A percentile compares a stretch with the other conserved stretches of the same genome.
Evolutionary conservation across 1,140 invertebrate species (phyloP).

Genomic region (Harpegnathos saltator): DNA sequence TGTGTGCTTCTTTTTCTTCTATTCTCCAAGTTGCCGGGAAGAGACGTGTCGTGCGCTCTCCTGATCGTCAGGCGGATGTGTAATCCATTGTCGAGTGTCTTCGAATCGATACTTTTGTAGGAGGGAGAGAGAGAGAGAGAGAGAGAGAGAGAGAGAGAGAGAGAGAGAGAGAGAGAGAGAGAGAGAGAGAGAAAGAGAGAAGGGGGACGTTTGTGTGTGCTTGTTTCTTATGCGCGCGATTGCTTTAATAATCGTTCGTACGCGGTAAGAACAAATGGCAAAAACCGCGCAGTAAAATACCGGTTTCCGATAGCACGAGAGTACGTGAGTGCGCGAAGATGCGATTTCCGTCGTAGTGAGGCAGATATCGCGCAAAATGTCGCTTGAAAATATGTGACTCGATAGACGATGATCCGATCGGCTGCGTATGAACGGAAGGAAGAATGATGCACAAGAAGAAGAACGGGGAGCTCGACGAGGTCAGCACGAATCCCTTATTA

Average conservation of each 20-base stretch:
- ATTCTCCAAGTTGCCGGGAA: too few species aligned
- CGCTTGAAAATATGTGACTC: background rate
- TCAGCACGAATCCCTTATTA: slow-evolving; percentile 41
- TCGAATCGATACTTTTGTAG: too few species aligned
- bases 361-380: background rate
- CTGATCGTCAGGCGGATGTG: too few species aligned
- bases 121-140: too few species aligned
- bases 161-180: too few species aligned
- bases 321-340: background rate
- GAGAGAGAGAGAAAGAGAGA: too few species aligned
- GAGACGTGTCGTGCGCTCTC: too few species aligned
- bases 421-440: background rate
- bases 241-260: background rate
- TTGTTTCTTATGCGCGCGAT: background rate
- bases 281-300: background rate
- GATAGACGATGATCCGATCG: background rate
- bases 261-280: background rate
- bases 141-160: too few species aligned
- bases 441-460: slow-evolving; percentile 51
- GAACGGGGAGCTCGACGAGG: slow-evolving; percentile 52
- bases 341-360: background rate
- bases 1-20: too few species aligned
- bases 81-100: too few species aligned
- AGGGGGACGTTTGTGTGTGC: too few species aligned
- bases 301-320: background rate